Percentiles rank a stretch among this genome's conserved stretches.
phyloP scores from a whole-genome alignment of 2,113 vertebrate species.

The Neolamprologus devosi region DNA sequence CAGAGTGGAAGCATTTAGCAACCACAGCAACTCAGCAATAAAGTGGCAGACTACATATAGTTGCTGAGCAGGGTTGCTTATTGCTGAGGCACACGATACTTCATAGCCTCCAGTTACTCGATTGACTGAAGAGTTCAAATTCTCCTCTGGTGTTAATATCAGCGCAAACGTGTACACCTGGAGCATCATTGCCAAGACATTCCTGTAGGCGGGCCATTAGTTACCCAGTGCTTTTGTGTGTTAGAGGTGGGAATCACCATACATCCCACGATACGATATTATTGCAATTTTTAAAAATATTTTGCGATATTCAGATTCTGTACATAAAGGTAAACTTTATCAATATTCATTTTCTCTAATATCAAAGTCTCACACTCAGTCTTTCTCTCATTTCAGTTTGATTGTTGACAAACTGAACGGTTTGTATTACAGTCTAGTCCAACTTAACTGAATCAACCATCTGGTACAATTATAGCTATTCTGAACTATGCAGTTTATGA shows the following conservation, averaged over 20 bases:
- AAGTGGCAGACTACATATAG: background rate
- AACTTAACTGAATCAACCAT: too few relatives aligned
- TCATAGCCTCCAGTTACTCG: background rate
- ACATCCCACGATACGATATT: accelerated
- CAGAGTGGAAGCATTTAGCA: background rate
- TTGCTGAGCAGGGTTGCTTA: background rate
- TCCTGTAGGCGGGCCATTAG: background rate
- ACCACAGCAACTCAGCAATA: background rate
- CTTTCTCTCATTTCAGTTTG: too few relatives aligned
- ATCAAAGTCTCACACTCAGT: too few relatives aligned
- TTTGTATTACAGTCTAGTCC: too few relatives aligned
- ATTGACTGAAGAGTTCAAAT: background rate
- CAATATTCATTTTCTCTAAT: too few relatives aligned
- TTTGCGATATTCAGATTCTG: too few relatives aligned
- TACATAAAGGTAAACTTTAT: too few relatives aligned
- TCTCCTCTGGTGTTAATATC: background rate
- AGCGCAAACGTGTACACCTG: background rate
- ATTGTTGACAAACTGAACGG: too few relatives aligned
- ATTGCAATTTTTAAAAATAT: accelerated
- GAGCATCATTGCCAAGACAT: background rate
- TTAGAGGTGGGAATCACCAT: too few relatives aligned
- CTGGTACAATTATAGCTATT: too few relatives aligned
- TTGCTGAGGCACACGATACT: background rate
- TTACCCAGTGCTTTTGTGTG: background rate
- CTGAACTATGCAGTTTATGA: too few relatives aligned